Evolutionary conservation across 2,797 vertebrate genomes (phyloP).

Genomic region (Novumbra hubbsi): DNA sequence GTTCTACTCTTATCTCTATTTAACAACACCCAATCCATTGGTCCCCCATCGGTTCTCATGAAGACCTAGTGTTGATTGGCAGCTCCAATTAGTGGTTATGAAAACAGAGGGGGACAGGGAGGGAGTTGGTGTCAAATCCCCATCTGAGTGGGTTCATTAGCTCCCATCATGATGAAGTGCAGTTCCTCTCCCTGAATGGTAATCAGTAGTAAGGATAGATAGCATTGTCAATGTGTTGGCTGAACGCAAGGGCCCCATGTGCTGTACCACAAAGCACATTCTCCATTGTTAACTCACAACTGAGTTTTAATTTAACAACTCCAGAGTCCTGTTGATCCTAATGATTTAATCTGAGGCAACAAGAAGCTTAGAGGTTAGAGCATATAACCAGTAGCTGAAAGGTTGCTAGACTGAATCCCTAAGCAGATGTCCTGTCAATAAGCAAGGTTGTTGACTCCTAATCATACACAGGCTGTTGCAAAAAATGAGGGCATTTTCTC

Average conservation of each 20-base stretch:
- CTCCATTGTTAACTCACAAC: too few relatives aligned
- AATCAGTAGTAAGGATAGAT: neutral
- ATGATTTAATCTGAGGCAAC: neutral
- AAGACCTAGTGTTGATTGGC: neutral
- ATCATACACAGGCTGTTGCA: neutral
- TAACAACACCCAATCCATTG: neutral
- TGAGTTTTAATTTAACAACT: too few relatives aligned
- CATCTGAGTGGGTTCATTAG: conserved; percentile 1
- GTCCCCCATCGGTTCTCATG: neutral
- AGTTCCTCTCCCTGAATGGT: conserved; percentile 1
- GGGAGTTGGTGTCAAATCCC: neutral
- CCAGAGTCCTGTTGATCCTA: neutral
- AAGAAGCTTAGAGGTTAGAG: neutral
- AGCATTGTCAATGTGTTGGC: neutral
- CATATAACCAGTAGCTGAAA: neutral
- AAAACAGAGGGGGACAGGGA: neutral
- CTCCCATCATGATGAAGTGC: neutral
- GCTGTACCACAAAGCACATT: neutral
- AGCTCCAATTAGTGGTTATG: conserved; percentile 3
- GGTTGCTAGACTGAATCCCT: neutral
- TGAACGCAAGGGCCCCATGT: neutral
- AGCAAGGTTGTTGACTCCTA: neutral
- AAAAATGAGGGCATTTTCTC: neutral
- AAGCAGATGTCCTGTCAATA: neutral
- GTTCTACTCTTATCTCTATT: neutral